phyloP scores from a whole-genome alignment of 2,113 vertebrate genomes.

The Daboia siamensis region DNA sequence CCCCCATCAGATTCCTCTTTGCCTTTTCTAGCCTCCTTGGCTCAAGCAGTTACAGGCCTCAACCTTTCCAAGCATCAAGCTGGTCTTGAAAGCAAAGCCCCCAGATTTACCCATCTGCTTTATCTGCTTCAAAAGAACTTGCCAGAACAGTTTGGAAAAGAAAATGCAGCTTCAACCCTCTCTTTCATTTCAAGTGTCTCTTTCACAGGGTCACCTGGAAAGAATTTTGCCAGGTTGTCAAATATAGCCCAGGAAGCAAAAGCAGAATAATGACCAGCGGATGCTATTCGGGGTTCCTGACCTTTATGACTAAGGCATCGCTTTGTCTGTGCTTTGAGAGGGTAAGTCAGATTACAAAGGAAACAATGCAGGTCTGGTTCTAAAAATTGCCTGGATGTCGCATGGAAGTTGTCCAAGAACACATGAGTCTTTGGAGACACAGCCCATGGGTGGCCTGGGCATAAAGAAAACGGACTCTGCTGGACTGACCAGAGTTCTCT shows the following conservation, averaged over 20 bases:
- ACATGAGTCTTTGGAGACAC: neutral
- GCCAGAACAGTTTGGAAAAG: neutral
- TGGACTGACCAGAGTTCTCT: too few species aligned
- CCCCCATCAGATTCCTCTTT: neutral
- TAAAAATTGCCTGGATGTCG: neutral
- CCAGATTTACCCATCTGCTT: neutral
- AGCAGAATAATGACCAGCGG: neutral
- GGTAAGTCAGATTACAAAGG: neutral
- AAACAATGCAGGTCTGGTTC: accelerated
- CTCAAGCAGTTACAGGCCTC: neutral
- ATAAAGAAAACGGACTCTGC: neutral
- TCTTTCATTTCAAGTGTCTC: neutral
- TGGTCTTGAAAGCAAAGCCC: neutral
- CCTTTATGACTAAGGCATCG: neutral
- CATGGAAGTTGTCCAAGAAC: neutral
- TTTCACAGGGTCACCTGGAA: neutral
- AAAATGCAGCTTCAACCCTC: neutral
- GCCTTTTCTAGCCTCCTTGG: neutral
- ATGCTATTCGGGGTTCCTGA: neutral
- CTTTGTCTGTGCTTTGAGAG: neutral
- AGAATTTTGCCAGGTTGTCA: neutral
- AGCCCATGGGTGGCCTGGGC: too few species aligned
- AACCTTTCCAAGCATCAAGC: neutral
- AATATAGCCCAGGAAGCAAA: neutral
- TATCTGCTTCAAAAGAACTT: neutral